Evolutionary conservation across 2,888 invertebrate species (phyloP), one percentile per base, ranked within the genome.

Genomic region (Lochmaea crataegi): DNA sequence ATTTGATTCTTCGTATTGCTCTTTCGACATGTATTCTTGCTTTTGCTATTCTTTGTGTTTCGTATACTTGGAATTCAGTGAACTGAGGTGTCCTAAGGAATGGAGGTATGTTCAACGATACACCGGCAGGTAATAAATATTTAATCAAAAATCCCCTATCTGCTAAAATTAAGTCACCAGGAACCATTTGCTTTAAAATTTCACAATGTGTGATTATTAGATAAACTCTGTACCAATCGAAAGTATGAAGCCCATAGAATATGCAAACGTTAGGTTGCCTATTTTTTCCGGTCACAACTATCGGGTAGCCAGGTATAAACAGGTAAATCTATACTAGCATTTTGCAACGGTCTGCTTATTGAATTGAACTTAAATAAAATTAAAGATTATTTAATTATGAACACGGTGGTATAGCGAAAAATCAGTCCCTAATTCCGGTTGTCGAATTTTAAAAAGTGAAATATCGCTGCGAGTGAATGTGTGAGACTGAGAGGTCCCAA

Each of bases 211-310:
- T 51, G 16, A 7, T 65, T 65, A 48, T 32, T 14, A 53, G 9
- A 48, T 45, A 51, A 68, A 69, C 53, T 69, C 41, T 14, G 63
- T 63, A 51, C 69, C 68, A 68, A 68, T 65, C 65, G 65, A 71
- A 71, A 71, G 58, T 71, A 58, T 71, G 65, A 57, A 71, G 53
- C 60, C 58, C 48, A 71, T 71, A 71, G 45, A 60, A 71, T 60
- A 71, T 65, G 57, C 71, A 71, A 71, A 71, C 48, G 65, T 65
- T 65, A 65, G 71, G 71, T 42, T 71, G 71, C 14, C 60, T 65
- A 71, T 71, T 65, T 45, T 71, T 71, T 65, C 65, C 65, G n/a
- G 65, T 56, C 42, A 56, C 57, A 71, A 65, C 58, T 48, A 16
- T 58, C n/a, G 45, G 71, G 71, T 71, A 22, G 71, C 32, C 71